Evolutionary conservation across 1,140 invertebrate genomes (phyloP).

Genomic region (Calephelis virginiensis): DNA sequence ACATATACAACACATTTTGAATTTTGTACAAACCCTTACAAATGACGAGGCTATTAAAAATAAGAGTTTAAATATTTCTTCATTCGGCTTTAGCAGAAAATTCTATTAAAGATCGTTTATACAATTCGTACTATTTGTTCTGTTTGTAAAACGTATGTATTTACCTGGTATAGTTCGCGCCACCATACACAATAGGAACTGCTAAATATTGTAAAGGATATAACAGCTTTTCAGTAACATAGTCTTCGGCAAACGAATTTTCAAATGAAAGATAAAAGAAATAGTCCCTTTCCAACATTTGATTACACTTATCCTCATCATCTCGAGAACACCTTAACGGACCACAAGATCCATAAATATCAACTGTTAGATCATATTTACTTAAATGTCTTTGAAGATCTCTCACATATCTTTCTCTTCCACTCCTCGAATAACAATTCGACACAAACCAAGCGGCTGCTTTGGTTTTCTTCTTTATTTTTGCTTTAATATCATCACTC

Average conservation of each 20-base stretch:
- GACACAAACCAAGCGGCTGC: conserved; percentile 83
- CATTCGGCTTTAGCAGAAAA: no score
- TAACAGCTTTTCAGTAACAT: conserved; percentile 84
- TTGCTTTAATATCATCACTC: conserved; percentile 44
- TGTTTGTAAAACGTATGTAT: conserved; percentile 32
- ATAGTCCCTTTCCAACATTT: conserved; percentile 77
- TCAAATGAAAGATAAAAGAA: conserved; percentile 87
- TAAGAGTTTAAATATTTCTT: no score
- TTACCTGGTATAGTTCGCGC: conserved; percentile 60
- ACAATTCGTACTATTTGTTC: no score
- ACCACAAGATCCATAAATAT: conserved; percentile 85
- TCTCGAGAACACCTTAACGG: conserved; percentile 49
- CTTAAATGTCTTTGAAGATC: conserved; percentile 79
- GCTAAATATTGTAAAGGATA: conserved; percentile 67
- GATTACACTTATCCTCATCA: conserved; percentile 57
- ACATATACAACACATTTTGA: no score
- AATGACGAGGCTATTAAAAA: no score
- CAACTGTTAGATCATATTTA: conserved; percentile 69
- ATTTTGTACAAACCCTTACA: no score
- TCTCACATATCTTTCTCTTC: conserved; percentile 78
- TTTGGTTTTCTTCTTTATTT: conserved; percentile 70
- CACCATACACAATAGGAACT: conserved; percentile 76
- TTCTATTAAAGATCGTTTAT: no score
- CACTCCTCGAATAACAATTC: conserved; percentile 80
- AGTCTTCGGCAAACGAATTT: conserved; percentile 82